Evolutionary conservation across 2,888 invertebrate genomes (phyloP), one percentile per base, ranked within the genome.

Genomic region (Leptura quadrifasciata): DNA sequence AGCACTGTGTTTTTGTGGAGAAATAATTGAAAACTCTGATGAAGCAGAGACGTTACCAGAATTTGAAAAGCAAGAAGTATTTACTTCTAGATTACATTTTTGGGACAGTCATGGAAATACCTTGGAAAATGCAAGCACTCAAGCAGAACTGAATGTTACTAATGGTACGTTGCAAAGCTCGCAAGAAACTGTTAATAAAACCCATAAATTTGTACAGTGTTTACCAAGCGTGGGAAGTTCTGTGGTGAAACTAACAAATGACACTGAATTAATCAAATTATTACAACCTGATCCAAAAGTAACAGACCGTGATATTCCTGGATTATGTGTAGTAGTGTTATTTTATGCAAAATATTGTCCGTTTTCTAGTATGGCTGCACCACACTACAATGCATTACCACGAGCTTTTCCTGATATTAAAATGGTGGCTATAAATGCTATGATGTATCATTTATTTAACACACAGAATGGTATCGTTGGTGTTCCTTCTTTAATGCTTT

Each of bases 271-370:
- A n/a, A 91, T 93, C 21, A 93, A 94, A 85, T 86, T 94, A 18
- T 87, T 95, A 31, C 91, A 92, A 78, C 88, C 92, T 0, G 92
- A 94, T 83, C 90, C 92, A 20, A 82, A 84, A 78, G 90, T 94
- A n/a, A 93, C 93, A 5, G 91, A 91, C 35, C 92, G 94, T 79
- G 92, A 93, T 21, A 89, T 91, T 57, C 90, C 91, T 35, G 93
- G 92, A 1, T 91, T 91, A 76, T 97, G 97, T 89, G 92, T 95
- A 0, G 88, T 97, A 20, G 94, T 98, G 2, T 90, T 98, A 82
- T 98, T 98, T 89, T 98, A 95, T 88, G 95, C 98, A 0, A 93
- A 94, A 79, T 95, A 95, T 86, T 98, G 98, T 86, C 94, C 96
- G 1, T 98, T 97, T 85, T 97, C 97, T 85, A 95, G 96, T 18